A percentile compares a stretch with the other conserved stretches of the same genome.
Evolutionary conservation across 1,140 invertebrate species (phyloP).

Genomic region (Zaprionus tsacasi): DNA sequence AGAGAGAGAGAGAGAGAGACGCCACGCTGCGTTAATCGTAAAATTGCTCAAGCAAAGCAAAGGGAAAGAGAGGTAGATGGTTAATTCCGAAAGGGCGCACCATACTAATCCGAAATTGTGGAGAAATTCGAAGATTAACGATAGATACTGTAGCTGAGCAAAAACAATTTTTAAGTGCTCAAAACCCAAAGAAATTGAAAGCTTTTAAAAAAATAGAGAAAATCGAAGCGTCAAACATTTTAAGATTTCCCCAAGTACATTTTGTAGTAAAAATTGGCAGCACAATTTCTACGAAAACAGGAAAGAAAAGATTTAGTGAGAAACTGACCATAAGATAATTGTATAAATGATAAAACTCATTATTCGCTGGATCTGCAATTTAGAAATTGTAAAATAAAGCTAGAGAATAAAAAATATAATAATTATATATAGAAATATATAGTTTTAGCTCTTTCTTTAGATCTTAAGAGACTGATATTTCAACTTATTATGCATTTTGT

Average conservation of each 20-base stretch:
- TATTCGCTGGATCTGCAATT: background rate
- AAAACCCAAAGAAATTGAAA: constrained; percentile 12
- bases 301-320: background rate
- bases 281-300: background rate
- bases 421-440: no score
- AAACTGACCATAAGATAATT: background rate
- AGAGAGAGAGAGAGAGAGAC: background rate
- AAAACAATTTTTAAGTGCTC: constrained; percentile 11
- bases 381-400: background rate
- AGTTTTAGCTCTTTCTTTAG: background rate
- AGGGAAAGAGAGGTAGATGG: background rate
- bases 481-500: background rate
- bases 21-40: constrained; percentile 50
- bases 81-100: constrained; percentile 13
- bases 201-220: background rate
- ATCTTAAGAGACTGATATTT: background rate
- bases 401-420: no score
- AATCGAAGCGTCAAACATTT: background rate
- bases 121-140: constrained; percentile 26
- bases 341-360: background rate
- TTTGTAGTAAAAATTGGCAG: background rate
- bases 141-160: constrained; percentile 16
- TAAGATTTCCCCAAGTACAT: background rate
- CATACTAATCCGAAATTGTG: constrained; percentile 10
- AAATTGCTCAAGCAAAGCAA: constrained; percentile 42